Evolutionary conservation across 35 echinoderm and acorn worm species (phyloP), one percentile per base, ranked within the genome.

Genomic region (Holothuria glaberrima): DNA sequence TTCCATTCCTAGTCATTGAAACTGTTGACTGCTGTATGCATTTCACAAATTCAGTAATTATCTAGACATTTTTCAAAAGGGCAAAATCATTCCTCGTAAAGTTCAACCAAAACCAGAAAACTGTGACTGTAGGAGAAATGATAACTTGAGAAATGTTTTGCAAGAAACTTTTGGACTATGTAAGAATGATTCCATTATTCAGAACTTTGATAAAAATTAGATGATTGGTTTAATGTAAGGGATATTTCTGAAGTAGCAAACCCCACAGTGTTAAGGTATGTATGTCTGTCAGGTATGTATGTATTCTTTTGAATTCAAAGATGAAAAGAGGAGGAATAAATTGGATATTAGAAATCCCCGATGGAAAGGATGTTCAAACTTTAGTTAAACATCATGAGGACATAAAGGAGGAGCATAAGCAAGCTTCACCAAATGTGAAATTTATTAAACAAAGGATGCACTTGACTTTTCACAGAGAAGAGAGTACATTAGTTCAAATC

Each of bases 221-320:
- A 76, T 89, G 86, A 75, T 26, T 89, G 86, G 86, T 9, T 89
- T 9, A 68, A 89, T 74, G 86, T 89, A 1, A 72, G 24, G 9
- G 20, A 19, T 24, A 48, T 89, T 74, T 35, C 16, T 2, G 41
- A 89, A 74, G 57, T 89, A 19, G 68, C 86, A 18, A 75, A 88
- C 36, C 14, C 65, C 17, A 88, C 86, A 44, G 22, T 72, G 20
- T 71, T 88, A 52, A 45, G 86, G 46, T 88, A 64, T 50, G 13
- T 54, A 54, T 14, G 1, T 54, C 50, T 9, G 12, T 45, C 19
- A 22, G n/a, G n/a, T n/a, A n/a, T n/a, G n/a, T n/a, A 3, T 12
- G 21, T 0, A 24, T 65, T 65, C 62, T 65, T 65, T 20, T 65
- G 0, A 65, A 65, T 65, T 65, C 62, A 65, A 65, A 82, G 78